Evolutionary conservation across 2,113 vertebrate species (phyloP).

Genomic region (Malurus elegans): DNA sequence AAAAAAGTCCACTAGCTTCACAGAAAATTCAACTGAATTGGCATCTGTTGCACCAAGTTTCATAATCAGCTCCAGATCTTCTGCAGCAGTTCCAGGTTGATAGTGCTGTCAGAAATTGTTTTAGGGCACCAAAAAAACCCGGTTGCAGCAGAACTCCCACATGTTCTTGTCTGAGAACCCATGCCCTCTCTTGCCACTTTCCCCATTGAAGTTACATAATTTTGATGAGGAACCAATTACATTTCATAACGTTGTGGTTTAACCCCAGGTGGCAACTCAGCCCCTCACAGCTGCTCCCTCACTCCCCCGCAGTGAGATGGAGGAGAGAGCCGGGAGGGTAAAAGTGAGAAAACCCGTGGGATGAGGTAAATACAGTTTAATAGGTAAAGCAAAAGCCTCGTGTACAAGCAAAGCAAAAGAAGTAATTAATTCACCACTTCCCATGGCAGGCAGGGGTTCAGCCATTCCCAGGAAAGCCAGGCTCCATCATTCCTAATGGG

Average conservation of each 20-base stretch:
- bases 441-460: not conserved
- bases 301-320: not conserved
- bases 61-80: not conserved
- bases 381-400: not conserved
- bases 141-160: not conserved
- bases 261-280: not conserved
- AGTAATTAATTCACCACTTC: not conserved
- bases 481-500: not conserved
- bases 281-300: not conserved
- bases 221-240: not conserved
- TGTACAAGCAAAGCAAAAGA: not conserved
- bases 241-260: not conserved
- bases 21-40: not conserved
- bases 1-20: not conserved
- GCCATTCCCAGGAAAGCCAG: not conserved
- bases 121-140: not conserved
- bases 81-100: not conserved
- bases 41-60: not conserved
- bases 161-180: not conserved
- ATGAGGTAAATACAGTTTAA: not conserved
- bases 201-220: not conserved
- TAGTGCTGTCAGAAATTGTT: not conserved
- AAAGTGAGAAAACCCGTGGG: not conserved
- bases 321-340: not conserved
- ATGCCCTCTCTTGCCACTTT: not conserved